Evolutionary conservation across 2,888 invertebrate genomes (phyloP).

Genomic region (Phalera bucephala): DNA sequence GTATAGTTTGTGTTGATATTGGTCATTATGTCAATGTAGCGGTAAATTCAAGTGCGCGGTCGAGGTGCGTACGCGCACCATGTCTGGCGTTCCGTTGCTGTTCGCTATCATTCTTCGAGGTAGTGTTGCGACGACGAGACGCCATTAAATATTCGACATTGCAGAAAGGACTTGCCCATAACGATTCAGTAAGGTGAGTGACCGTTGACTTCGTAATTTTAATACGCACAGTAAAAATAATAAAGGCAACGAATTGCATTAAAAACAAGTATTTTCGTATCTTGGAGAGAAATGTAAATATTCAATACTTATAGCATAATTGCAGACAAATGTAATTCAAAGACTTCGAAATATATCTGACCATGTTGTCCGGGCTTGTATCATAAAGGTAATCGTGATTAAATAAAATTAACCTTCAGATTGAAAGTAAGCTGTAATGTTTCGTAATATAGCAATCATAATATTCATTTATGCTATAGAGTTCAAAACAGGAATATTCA

Average conservation of each 20-base stretch:
- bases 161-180: too few species aligned
- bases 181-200: neutral
- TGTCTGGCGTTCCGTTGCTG: conserved; percentile 24
- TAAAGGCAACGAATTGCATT: too few species aligned
- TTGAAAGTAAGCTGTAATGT: neutral
- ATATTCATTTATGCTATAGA: too few species aligned
- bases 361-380: too few species aligned
- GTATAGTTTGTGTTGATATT: conserved; percentile 40
- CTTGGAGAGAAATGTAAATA: too few species aligned
- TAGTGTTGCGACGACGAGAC: conserved; percentile 39
- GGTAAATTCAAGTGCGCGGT: conserved; percentile 69
- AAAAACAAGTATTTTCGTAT: too few species aligned
- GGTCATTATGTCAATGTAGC: conserved; percentile 66
- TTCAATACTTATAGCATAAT: too few species aligned
- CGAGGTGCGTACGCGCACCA: conserved; percentile 41
- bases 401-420: neutral
- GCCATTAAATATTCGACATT: conserved; percentile 13
- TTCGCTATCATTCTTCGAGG: conserved; percentile 47
- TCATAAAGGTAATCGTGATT: too few species aligned
- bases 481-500: too few species aligned
- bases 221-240: too few species aligned
- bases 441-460: neutral
- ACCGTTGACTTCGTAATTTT: neutral
- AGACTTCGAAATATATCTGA: too few species aligned
- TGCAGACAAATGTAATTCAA: too few species aligned